Percentiles rank a stretch among this genome's conserved stretches.
phyloP scores from a whole-genome alignment of 1,140 invertebrate species.

The Phocides pigmalion region DNA sequence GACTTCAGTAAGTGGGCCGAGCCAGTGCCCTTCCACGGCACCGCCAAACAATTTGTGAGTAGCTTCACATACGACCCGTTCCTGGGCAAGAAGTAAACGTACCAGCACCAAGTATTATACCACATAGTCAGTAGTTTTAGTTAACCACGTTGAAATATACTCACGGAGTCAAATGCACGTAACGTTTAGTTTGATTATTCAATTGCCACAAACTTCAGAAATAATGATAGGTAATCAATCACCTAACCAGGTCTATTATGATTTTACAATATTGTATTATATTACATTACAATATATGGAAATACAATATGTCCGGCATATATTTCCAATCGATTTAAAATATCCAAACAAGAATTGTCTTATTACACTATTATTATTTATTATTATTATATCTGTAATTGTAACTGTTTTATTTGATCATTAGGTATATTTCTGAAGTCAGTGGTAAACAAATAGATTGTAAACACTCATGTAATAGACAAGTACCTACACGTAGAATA shows the following conservation, averaged over 20 bases:
- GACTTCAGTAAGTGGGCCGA: conserved; percentile 96
- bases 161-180: conserved; percentile 14
- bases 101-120: conserved; percentile 50
- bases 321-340: neutral
- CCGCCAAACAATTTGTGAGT: conserved; percentile 87
- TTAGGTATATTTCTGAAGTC: too few species aligned
- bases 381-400: too few species aligned
- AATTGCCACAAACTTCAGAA: conserved; percentile 29
- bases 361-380: neutral
- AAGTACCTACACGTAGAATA: too few species aligned
- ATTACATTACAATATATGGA: too few species aligned
- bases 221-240: neutral
- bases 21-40: conserved; percentile 72
- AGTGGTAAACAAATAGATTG: too few species aligned
- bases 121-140: conserved; percentile 34
- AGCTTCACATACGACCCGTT: conserved; percentile 84
- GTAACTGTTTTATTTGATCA: too few species aligned
- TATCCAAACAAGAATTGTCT: neutral
- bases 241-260: too few species aligned
- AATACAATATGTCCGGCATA: neutral
- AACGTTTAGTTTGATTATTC: conserved; percentile 16
- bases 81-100: conserved; percentile 84
- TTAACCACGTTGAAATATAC: conserved; percentile 12
- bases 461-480: too few species aligned
- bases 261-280: too few species aligned